phyloP scores from a whole-genome alignment of 2,888 invertebrate species.

The Periphyllus acericola region DNA sequence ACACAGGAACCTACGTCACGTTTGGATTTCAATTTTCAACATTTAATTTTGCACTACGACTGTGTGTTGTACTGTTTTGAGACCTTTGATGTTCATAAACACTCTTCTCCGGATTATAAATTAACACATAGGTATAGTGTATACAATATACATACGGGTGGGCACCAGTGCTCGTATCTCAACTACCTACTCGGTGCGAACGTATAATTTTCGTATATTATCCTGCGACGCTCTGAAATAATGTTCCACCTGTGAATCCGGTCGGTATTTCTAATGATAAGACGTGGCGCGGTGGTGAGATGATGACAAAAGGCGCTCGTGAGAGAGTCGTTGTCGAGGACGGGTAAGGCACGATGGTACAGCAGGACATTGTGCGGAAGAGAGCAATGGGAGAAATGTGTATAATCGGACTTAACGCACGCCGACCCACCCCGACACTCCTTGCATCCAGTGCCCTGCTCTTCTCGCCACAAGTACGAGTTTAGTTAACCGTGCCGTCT shows the following conservation, averaged over 20 bases:
- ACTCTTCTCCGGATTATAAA: neutral
- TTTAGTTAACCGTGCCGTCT: neutral
- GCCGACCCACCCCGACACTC: neutral
- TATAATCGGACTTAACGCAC: conserved; percentile 41
- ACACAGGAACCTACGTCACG: neutral
- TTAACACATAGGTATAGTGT: too few species aligned
- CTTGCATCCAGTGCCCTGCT: neutral
- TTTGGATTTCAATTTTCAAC: neutral
- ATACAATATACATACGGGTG: too few species aligned
- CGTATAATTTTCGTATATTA: neutral
- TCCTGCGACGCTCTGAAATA: neutral
- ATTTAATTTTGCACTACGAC: neutral
- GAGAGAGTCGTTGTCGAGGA: neutral
- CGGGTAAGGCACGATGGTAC: neutral
- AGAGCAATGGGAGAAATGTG: neutral
- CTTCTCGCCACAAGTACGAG: neutral
- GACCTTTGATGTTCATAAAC: neutral
- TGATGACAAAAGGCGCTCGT: neutral
- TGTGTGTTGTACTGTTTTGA: neutral
- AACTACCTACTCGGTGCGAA: too few species aligned
- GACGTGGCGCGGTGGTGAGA: neutral
- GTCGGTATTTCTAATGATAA: neutral
- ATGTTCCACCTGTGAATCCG: neutral
- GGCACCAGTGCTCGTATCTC: neutral
- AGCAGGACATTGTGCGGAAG: neutral